Conservation (phyloP, 2,888 invertebrate genomes). For the Anagyrus pseudococci region DNA sequence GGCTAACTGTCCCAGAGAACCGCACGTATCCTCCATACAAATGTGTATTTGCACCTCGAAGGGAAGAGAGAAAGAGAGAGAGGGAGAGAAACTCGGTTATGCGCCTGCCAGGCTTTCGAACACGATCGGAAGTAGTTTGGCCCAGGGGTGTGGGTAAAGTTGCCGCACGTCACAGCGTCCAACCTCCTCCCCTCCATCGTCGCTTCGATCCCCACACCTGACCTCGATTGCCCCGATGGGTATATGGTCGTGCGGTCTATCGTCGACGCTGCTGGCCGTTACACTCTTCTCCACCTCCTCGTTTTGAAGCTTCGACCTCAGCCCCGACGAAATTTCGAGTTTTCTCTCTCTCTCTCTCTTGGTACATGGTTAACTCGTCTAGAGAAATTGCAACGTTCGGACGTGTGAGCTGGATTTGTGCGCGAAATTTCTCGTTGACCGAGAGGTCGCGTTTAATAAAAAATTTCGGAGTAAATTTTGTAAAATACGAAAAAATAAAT, state of each 20-base stretch:
- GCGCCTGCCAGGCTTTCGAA: neutral
- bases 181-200: neutral
- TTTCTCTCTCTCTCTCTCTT: no score
- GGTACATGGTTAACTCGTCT: no score
- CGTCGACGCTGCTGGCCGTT: neutral
- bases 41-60: conserved; percentile 7
- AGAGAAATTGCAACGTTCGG: no score
- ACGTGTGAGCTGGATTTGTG: no score
- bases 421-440: no score
- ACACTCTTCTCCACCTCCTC: no score
- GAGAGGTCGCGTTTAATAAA: no score
- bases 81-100: conserved; percentile 20
- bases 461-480: no score
- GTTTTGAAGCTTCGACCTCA: no score
- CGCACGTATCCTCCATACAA: neutral
- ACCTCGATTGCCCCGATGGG: conserved; percentile 6
- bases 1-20: conserved; percentile 18
- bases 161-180: conserved; percentile 6
- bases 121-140: conserved; percentile 25
- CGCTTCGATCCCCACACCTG: neutral
- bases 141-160: conserved; percentile 11
- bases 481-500: no score
- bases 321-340: no score
- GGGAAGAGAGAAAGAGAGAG: neutral
- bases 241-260: neutral